Evolutionary conservation across 2,797 vertebrate species (phyloP), one percentile per base, ranked within the genome.

Genomic region (Notamacropus eugenii): DNA sequence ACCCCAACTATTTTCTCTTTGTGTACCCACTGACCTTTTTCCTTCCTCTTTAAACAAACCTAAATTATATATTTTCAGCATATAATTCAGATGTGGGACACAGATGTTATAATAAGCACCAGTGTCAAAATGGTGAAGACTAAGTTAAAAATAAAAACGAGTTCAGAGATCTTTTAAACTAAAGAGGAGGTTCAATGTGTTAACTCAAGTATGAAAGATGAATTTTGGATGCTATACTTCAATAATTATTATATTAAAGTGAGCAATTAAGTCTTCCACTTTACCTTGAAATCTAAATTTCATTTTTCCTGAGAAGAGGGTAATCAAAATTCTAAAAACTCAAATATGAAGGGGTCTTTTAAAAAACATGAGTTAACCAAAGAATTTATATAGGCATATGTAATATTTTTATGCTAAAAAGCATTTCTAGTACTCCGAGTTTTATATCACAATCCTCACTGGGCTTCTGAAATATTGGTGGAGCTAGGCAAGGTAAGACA

Each of bases 261-360:
- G 97, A 98, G 97, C 97, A 0, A 1, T 97, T 96, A 97, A 94
- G 94, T 97, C 98, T 98, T 67, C 95, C 96, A 97, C 97, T 97
- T 96, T 91, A 98, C 91, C 95, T 98, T 97, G 97, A 98, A 98
- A 98, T 96, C 96, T 97, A 97, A 98, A 97, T 97, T 98, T 97
- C 98, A 98, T 97, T 98, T 98, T 99, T 98, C 99, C 99, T 99
- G 99, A 99, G 98, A 99, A 98, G 98, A 98, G 98, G 98, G 98
- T 97, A 98, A 98, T 98, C 98, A 99, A 97, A 97, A 97, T 96
- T 92, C 96, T 97, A 98, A 98, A 97, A 98, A 98, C 97, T 97
- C 98, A 98, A 96, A 97, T 95, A 97, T 97, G 96, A 98, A 94
- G 97, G 96, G 55, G 97, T 98, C 98, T 98, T 98, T 98, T 98